These are phyloP conservation scores for Struthidea cinerea DNA, from an alignment of 2,113 vertebrate genomes.

Conservation along the genomic window DNA sequence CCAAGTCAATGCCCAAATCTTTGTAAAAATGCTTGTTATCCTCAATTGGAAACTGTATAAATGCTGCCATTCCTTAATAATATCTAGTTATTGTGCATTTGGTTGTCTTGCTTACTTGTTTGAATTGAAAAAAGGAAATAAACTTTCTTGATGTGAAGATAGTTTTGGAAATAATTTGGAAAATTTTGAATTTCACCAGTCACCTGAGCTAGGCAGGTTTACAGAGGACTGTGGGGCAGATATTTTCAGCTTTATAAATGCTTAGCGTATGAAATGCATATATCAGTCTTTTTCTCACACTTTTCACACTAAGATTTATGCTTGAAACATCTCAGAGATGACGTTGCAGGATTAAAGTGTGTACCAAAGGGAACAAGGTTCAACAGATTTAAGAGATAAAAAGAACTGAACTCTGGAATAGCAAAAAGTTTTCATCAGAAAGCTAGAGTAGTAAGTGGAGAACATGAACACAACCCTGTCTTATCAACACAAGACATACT, in stretches of 20 bases:
- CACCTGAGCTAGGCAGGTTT: neutral
- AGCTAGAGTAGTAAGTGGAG: neutral
- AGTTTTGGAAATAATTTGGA: neutral
- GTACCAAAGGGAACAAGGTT: neutral
- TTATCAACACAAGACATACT: neutral
- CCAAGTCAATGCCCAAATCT: neutral
- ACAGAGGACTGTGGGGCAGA: neutral
- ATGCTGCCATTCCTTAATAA: neutral
- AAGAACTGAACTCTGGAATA: neutral
- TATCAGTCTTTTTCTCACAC: neutral
- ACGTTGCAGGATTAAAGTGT: fast-evolving
- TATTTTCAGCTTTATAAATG: neutral
- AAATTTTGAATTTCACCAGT: neutral
- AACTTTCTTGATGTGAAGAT: neutral
- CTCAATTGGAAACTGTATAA: neutral
- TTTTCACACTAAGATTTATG: neutral
- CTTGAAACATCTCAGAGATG: neutral
- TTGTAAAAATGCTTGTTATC: neutral
- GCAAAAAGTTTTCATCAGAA: neutral
- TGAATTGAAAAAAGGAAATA: neutral
- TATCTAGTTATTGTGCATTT: neutral
- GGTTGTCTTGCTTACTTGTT: neutral
- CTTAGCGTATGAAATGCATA: neutral
- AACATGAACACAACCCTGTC: neutral
- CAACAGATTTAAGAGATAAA: neutral